Evolutionary conservation across 92 coral and sea anemone species (phyloP).

Genomic region (Micromussa lordhowensis): DNA sequence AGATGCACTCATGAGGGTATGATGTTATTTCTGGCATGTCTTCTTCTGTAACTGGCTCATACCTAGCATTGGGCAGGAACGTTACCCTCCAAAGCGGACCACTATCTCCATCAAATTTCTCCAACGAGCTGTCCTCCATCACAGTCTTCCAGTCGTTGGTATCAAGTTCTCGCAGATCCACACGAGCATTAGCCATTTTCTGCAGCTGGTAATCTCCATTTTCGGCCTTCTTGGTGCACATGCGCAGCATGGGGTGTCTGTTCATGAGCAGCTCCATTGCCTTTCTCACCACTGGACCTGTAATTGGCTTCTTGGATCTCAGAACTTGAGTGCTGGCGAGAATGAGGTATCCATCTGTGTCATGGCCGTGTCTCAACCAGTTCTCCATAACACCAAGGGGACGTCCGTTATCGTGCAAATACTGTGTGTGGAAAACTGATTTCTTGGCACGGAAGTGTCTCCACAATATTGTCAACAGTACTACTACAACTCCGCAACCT

Average conservation of each 20-base stretch:
- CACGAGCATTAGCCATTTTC: background rate
- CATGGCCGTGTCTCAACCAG: background rate
- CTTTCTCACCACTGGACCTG: constrained; percentile 13
- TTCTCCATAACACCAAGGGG: background rate
- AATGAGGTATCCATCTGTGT: background rate
- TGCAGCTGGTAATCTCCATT: constrained; percentile 9
- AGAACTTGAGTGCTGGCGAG: constrained; percentile 11
- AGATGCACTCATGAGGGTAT: constrained; percentile 27
- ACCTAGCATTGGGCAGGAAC: constrained; percentile 27
- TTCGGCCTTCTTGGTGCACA: constrained; percentile 16
- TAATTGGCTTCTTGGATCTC: constrained; percentile 3
- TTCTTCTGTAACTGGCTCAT: background rate
- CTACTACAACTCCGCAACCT: too few species aligned
- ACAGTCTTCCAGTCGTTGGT: constrained; percentile 19
- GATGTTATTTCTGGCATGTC: background rate
- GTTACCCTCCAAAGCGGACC: constrained; percentile 35
- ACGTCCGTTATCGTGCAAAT: constrained; percentile 1
- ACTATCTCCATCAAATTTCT: constrained; percentile 30
- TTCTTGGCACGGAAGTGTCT: background rate
- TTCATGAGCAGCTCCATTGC: constrained; percentile 19
- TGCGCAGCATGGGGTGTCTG: constrained; percentile 29
- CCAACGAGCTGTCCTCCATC: constrained; percentile 24
- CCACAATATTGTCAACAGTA: background rate
- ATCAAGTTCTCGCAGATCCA: constrained; percentile 29
- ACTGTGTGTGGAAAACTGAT: background rate